Conservation (phyloP, 2,888 invertebrate genomes). For the Ramazzottius varieornatus region DNA sequence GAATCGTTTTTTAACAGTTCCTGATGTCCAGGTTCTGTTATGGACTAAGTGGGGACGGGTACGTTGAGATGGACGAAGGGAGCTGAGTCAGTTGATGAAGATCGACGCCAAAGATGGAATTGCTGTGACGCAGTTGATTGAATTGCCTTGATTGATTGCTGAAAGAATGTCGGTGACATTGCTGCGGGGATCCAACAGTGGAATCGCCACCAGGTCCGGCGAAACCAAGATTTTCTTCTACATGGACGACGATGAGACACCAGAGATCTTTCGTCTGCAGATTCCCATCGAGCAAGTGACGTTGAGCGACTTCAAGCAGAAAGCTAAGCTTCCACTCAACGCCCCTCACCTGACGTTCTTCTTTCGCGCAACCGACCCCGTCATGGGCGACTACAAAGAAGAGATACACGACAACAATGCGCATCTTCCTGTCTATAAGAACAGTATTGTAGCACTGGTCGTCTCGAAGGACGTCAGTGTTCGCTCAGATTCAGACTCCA, state of each 20-base stretch:
- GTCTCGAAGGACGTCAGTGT: not conserved
- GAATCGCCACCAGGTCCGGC: too few relatives aligned
- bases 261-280: not conserved
- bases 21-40: too few relatives aligned
- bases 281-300: not conserved
- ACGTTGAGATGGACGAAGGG: too few relatives aligned
- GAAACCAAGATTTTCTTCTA: not conserved
- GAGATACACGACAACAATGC: not conserved
- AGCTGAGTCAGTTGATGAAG: too few relatives aligned
- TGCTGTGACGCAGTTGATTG: too few relatives aligned
- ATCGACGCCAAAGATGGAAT: too few relatives aligned
- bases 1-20: too few relatives aligned
- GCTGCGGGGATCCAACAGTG: too few relatives aligned
- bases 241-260: not conserved
- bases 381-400: not conserved
- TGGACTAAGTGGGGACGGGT: too few relatives aligned
- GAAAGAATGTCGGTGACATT: too few relatives aligned
- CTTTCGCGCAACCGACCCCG: not conserved
- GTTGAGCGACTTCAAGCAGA: not conserved
- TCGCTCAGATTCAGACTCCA: not conserved
- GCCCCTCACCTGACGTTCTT: not conserved
- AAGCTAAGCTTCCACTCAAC: too few relatives aligned
- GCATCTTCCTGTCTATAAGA: not conserved
- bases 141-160: too few relatives aligned
- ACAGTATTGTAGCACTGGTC: not conserved